Evolutionary conservation across 2,113 vertebrate species (phyloP).

Genomic region (Cercopithecus mona): DNA sequence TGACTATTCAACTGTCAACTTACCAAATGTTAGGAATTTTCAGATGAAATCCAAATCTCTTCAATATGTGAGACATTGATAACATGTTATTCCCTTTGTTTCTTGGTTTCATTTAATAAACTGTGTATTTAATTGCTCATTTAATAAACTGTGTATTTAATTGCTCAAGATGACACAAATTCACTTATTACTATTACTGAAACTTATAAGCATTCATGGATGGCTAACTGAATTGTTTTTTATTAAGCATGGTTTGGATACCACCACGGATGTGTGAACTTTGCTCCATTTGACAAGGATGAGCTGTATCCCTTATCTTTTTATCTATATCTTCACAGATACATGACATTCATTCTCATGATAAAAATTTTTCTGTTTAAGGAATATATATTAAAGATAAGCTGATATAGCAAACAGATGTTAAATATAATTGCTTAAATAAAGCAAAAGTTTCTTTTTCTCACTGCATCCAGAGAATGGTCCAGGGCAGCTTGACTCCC

Average conservation of each 20-base stretch:
- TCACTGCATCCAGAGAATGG: not conserved
- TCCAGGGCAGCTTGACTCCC: not conserved
- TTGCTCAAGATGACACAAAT: not conserved
- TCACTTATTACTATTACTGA: constrained; percentile 5
- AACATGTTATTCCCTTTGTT: not conserved
- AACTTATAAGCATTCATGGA: not conserved
- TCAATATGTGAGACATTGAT: not conserved
- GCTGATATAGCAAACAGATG: not conserved
- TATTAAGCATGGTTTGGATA: not conserved
- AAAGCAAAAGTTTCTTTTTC: not conserved
- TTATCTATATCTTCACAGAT: constrained; percentile 4
- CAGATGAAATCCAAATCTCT: not conserved
- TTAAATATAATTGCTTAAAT: not conserved
- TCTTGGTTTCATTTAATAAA: not conserved
- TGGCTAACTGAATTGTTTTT: not conserved
- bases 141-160: not conserved
- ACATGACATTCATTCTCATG: not conserved
- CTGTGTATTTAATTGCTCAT: not conserved
- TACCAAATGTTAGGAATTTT: not conserved
- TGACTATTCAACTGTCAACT: not conserved
- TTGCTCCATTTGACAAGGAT: not conserved
- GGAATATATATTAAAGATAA: constrained; percentile 21
- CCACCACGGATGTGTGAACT: not conserved
- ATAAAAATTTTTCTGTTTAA: not conserved
- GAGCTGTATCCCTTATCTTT: not conserved